These are phyloP conservation scores for Rhinopithecus roxellana DNA, from an alignment of 2,113 vertebrate genomes.

Conservation along the genomic window DNA sequence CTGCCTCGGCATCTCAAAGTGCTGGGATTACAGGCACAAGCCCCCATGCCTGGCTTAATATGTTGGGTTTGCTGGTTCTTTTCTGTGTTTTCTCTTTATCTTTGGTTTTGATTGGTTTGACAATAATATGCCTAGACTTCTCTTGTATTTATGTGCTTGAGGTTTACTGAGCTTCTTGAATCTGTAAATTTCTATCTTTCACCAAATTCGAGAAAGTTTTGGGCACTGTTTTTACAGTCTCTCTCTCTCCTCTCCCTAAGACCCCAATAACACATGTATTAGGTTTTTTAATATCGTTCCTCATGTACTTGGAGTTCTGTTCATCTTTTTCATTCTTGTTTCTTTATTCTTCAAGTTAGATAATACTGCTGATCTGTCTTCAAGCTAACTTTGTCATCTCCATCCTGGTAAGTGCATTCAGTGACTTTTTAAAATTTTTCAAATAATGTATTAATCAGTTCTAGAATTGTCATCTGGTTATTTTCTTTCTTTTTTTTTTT, in stretches of 20 bases:
- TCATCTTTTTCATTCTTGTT: background rate
- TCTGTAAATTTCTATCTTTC: background rate
- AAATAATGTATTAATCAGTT: background rate
- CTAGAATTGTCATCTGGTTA: background rate
- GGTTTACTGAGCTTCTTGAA: background rate
- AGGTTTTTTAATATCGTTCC: background rate
- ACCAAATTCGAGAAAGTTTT: background rate
- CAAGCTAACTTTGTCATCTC: background rate
- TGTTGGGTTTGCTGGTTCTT: background rate
- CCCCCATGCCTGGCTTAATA: no score
- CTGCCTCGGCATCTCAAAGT: no score
- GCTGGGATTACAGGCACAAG: no score
- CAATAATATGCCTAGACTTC: background rate
- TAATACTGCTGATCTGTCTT: background rate
- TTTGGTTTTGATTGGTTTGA: background rate
- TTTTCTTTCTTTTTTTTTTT: background rate
- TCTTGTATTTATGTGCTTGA: background rate
- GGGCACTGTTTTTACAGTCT: background rate
- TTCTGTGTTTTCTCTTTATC: background rate
- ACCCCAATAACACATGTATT: background rate
- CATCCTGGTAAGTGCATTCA: background rate
- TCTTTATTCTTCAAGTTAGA: background rate
- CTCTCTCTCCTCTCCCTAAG: background rate
- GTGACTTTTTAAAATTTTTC: background rate
- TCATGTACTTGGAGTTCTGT: background rate